Evolutionary conservation across 2,113 vertebrate genomes (phyloP), one percentile per base, ranked within the genome.

Genomic region (Hyaena hyaena): DNA sequence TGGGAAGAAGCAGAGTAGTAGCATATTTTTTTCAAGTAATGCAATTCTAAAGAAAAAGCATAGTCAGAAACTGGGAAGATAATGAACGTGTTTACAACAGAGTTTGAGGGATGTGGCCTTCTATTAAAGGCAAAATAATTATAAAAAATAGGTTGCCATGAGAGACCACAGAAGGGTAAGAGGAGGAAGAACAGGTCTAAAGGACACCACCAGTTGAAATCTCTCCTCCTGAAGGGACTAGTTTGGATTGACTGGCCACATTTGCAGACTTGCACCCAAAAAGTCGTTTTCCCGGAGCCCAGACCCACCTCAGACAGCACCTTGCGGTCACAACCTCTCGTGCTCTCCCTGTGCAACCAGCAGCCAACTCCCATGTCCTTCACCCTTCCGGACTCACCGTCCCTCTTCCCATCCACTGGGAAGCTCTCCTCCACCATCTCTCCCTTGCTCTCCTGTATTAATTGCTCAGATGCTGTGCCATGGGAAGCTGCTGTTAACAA

Each of bases 401-500:
- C 39, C 10, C 17, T 39, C 21, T 85, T 55, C 31, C 43, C 68
- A 1, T 35, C 58, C 21, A 16, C 16, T 12, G 71, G 61, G 17
- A n/a, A n/a, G 5, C 5, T 11, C 45, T 2, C n/a, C 50, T 28
- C 58, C 10, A 1, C 69, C 43, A 5, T 8, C 35, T 80, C 68
- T 93, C 83, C 39, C n/a, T 26, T 1, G 50, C 39, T 77, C 5
- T 55, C 28, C 96, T 39, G 45, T 96, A n/a, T 95, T 99, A 98
- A 99, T 98, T 98, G 98, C 97, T 53, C 81, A 98, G 98, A 65
- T 63, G 93, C 93, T 84, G 95, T 97, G 98, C 97, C 97, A 87
- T 90, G 95, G 97, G 98, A 98, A 96, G 91, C 98, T 97, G 98
- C 98, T 98, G 96, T 73, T 98, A 98, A 98, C 94, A 97, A 98